phyloP scores from a whole-genome alignment of 2,113 vertebrate species.

The Neogobius melanostomus region DNA sequence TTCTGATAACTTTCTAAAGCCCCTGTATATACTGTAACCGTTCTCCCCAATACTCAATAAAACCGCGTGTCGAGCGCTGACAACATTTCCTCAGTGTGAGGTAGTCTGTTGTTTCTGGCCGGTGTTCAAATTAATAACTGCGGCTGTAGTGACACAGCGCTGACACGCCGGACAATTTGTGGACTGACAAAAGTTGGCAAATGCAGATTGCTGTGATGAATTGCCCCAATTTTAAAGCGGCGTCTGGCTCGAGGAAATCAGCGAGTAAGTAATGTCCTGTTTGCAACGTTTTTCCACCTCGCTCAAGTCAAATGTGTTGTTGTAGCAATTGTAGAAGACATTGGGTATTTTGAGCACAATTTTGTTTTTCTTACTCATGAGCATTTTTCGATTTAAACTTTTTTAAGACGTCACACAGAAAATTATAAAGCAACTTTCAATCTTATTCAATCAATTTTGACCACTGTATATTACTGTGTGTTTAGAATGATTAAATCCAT shows the following conservation, averaged over 20 bases:
- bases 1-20: no score
- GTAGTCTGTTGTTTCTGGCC: slow-evolving; percentile 56
- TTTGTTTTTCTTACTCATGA: no score
- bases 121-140: slow-evolving; percentile 35
- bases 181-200: slow-evolving; percentile 34
- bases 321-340: background rate
- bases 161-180: slow-evolving; percentile 46
- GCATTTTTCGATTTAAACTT: no score
- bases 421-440: no score
- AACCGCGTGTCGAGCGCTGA: background rate
- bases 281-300: background rate
- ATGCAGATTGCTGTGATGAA: slow-evolving; percentile 41
- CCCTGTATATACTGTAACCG: no score
- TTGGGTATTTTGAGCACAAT: background rate
- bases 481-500: no score
- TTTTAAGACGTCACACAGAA: no score
- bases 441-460: no score
- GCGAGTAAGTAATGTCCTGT: slow-evolving; percentile 38
- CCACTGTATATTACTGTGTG: no score
- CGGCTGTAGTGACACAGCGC: slow-evolving; percentile 36
- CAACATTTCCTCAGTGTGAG: slow-evolving; percentile 21
- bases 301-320: slow-evolving; percentile 4
- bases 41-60: background rate
- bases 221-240: slow-evolving; percentile 42
- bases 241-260: slow-evolving; percentile 43